Conservation (phyloP, 2,888 invertebrate species). For the Mactromeris polynyma region DNA sequence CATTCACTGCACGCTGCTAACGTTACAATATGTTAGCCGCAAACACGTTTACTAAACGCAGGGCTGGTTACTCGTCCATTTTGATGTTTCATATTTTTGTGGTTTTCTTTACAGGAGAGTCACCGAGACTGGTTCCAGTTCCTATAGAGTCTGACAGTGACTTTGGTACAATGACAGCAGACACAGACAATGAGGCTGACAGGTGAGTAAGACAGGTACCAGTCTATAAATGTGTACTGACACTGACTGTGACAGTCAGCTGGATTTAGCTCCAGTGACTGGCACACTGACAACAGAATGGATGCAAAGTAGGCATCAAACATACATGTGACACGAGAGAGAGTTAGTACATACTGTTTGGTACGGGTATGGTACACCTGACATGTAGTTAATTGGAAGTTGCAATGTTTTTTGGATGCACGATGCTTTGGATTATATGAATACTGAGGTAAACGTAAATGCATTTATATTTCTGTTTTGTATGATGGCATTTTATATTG, state of each 20-base stretch:
- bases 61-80: too few species aligned
- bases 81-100: neutral
- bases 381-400: neutral
- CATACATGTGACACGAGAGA: conserved; percentile 14
- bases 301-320: neutral
- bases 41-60: too few species aligned
- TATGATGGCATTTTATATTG: neutral
- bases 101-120: neutral
- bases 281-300: conserved; percentile 1
- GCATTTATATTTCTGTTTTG: neutral
- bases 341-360: neutral
- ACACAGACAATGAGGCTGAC: conserved; percentile 66
- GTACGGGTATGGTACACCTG: neutral
- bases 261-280: neutral
- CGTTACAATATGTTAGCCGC: too few species aligned
- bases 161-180: conserved; percentile 62
- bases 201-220: conserved; percentile 38
- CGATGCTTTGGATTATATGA: neutral
- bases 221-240: neutral
- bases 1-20: too few species aligned
- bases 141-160: conserved; percentile 67
- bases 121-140: conserved; percentile 31
- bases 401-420: neutral
- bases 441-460: neutral
- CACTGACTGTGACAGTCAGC: neutral